These are phyloP conservation scores for Artibeus lituratus DNA, from an alignment of 2,797 vertebrate species.

Conservation along the genomic window DNA sequence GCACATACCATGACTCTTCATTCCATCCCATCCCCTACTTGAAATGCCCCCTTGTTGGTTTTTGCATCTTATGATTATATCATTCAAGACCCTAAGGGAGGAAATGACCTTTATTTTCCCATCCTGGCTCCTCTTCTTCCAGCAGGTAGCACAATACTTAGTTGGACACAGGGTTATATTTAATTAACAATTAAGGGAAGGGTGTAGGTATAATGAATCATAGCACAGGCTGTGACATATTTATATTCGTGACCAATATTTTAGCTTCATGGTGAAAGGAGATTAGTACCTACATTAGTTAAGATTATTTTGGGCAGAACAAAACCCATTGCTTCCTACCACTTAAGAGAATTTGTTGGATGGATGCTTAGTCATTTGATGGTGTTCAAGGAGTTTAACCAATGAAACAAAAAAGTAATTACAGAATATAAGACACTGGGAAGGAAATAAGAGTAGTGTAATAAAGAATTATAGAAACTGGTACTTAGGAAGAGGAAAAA, in stretches of 20 bases:
- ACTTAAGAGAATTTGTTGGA: constrained; percentile 31
- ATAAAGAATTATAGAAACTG: not conserved
- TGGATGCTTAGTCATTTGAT: not conserved
- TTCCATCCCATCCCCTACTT: not conserved
- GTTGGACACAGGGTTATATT: not conserved
- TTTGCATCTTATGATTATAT: not conserved
- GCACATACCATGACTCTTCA: not conserved
- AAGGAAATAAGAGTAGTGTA: not conserved
- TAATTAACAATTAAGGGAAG: constrained; percentile 31
- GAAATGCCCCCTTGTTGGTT: not conserved
- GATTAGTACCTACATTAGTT: not conserved
- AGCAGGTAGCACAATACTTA: not conserved
- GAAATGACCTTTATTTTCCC: constrained; percentile 14
- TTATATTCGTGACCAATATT: constrained; percentile 7
- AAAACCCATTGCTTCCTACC: not conserved
- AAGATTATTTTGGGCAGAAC: not conserved
- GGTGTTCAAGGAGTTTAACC: not conserved
- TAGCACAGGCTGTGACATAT: not conserved
- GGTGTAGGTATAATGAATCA: constrained; percentile 22
- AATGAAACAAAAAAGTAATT: constrained; percentile 11
- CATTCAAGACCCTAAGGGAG: not conserved
- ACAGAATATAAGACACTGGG: not conserved
- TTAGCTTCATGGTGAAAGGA: constrained; percentile 36
- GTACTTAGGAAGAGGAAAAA: constrained; percentile 29
- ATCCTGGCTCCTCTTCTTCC: not conserved